Evolutionary conservation across 2,797 vertebrate genomes (phyloP).

Genomic region (Enteromius fasciolatus): DNA sequence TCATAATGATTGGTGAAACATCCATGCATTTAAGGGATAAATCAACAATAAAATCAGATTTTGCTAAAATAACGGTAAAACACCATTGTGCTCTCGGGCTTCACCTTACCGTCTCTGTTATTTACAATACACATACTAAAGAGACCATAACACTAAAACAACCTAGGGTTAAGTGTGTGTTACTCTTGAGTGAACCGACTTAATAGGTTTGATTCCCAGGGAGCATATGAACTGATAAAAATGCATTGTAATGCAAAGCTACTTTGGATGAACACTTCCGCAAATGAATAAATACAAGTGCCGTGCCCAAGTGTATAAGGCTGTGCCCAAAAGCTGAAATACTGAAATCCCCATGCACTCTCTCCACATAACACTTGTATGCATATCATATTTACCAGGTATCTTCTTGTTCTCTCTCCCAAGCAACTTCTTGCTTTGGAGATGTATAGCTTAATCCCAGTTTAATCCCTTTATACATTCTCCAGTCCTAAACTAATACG

Average conservation of each 20-base stretch:
- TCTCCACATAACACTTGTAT: constrained; percentile 1
- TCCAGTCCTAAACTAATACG: constrained; percentile 32
- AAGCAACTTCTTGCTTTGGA: not conserved
- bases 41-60: too few species aligned
- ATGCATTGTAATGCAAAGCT: not conserved
- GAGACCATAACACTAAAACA: not conserved
- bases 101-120: not conserved
- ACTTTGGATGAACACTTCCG: not conserved
- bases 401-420: not conserved
- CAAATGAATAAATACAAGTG: constrained; percentile 11
- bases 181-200: not conserved
- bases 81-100: too few species aligned
- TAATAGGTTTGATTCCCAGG: not conserved
- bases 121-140: not conserved
- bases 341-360: not conserved
- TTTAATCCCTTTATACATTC: constrained; percentile 43
- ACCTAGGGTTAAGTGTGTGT: not conserved
- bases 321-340: not conserved
- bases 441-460: constrained; percentile 31
- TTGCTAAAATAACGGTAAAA: not conserved
- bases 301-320: not conserved
- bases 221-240: not conserved
- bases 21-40: not conserved
- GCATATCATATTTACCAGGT: constrained; percentile 24
- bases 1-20: too few species aligned